Base-by-base conservation (phyloP, 2,888 invertebrate genomes). In the Stenotaenia linearis region DNA sequence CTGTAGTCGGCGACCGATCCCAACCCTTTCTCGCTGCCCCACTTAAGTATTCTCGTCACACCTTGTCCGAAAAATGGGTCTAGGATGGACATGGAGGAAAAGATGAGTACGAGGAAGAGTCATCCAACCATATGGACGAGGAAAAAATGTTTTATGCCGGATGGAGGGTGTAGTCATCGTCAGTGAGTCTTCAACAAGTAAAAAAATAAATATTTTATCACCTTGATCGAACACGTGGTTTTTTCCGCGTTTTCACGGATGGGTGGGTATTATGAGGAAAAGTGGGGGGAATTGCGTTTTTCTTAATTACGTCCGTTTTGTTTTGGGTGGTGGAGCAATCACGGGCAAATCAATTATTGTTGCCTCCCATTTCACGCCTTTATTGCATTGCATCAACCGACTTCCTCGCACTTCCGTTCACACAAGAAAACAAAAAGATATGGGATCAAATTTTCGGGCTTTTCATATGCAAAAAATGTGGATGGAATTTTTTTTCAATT, bases 261-360 rank as follows among this genome's bases (percentile, higher is more conserved):
- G 12, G 69, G 69, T 69, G 15, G 28, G 12, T 23, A n/a, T 69
- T 69, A 25, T 12, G 4, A 69, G 69, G 69, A 28, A 69, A 69
- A 69, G 25, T n/a, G n/a, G n/a, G n/a, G n/a, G n/a, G n/a, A n/a
- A n/a, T n/a, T n/a, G n/a, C 45, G 0, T 69, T 2, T 69, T 69
- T 28, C 25, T 69, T 69, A 69, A 69, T 25, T 28, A 69, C n/a
- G 56, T 18, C 56, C 23, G 18, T 18, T 56, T 56, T 56, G 56
- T 56, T 12, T n/a, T 18, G 21, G n/a, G n/a, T 18, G 18, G 23
- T 23, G 56, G 56, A 23, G 56, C 28, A n/a, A 69, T 69, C 69
- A 69, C 69, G 69, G 69, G 69, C 12, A 69, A 69, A 69, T 69
- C 69, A 69, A 69, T 69, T 69, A 69, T 28, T 50, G 25, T n/a